Base-by-base conservation (phyloP, 2,797 vertebrate genomes). In the Sebastes itinus region DNA sequence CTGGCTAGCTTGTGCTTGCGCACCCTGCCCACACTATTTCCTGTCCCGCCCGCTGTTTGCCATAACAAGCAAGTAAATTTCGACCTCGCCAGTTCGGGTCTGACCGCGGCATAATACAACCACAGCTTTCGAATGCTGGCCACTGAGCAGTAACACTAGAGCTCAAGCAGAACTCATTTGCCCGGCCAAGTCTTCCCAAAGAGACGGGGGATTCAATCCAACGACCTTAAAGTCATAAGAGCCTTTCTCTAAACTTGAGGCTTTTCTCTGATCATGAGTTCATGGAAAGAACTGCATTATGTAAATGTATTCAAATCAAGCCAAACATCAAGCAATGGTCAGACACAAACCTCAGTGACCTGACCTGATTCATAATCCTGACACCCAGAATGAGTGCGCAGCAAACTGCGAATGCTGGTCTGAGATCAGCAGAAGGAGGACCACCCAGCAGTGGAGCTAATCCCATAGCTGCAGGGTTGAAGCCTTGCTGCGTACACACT, bases 361-460 rank as follows among this genome's bases (percentile, higher is more conserved):
- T 63, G 74, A 88, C 69, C 77, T 64, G 54, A 81, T 84, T 82
- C 76, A 49, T 69, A 71, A 83, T 83, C 75, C 35, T 78, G 60
- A 87, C 78, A 89, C 82, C 78, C 79, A 81, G 67, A 88, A 54
- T 66, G 75, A 82, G 64, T 59, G 49, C 2, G 6, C 68, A 55
- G 70, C 70, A 88, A 70, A 77, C 63, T 78, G 64, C 28, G 84
- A 86, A 86, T 85, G 87, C 81, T 89, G 84, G 66, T 90, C 74
- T 81, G 80, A 85, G 74, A 87, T 87, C 88, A 90, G 86, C 12
- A 76, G 33, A 56, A 81, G 79, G 81, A 86, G 83, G 93, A 94
- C 93, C 92, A 95, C 94, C 91, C 92, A 81, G 88, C 90, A 87
- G 81, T 75, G 33, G 42, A 85, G 84, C 70, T 90, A 91, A 91